Conservation (phyloP, 2,797 vertebrate species). For the Pelobates cultripes region DNA sequence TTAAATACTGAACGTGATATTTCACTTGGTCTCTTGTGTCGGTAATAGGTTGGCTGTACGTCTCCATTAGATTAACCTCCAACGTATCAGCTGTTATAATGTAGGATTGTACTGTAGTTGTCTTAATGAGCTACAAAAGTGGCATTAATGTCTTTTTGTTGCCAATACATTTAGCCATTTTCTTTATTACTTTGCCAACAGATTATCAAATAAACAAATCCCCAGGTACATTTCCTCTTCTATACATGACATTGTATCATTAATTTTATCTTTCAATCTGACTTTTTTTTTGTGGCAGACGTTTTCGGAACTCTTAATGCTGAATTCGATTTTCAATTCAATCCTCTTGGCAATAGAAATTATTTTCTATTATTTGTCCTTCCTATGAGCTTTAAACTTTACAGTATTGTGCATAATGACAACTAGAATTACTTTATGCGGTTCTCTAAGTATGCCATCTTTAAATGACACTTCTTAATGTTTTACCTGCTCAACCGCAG, state of each 20-base stretch:
- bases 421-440: too few species aligned
- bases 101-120: neutral
- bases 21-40: neutral
- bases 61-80: neutral
- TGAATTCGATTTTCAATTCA: too few species aligned
- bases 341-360: too few species aligned
- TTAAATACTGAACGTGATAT: too few species aligned
- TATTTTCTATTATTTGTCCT: too few species aligned
- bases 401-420: too few species aligned
- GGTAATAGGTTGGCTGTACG: neutral
- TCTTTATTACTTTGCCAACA: neutral
- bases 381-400: too few species aligned
- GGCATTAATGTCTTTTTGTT: neutral
- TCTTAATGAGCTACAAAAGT: slow-evolving; percentile 3
- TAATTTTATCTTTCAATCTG: neutral
- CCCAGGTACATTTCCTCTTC: neutral
- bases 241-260: neutral
- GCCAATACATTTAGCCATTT: neutral
- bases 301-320: too few species aligned
- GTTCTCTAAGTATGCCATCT: too few species aligned
- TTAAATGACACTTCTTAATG: too few species aligned
- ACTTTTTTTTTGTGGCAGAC: too few species aligned
- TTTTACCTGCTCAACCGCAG: too few species aligned
- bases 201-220: neutral
- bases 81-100: neutral